A percentile compares a stretch with the other conserved stretches of the same genome.
Conservation (phyloP, 2,888 invertebrate species). For the Calliopum simillimum region DNA sequence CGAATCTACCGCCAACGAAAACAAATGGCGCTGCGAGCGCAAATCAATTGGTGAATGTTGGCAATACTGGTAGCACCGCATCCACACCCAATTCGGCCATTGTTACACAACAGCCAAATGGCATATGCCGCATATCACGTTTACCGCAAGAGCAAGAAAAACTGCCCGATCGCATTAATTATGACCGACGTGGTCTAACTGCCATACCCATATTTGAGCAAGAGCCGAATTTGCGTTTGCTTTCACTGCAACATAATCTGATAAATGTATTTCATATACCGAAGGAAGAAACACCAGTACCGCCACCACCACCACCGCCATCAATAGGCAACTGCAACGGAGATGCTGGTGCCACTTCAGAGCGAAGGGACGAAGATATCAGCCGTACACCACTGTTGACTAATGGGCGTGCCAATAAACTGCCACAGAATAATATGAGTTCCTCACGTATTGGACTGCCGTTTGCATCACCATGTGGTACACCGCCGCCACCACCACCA, state of each 20-base stretch:
- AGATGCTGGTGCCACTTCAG: not conserved
- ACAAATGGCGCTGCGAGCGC: constrained; percentile 42
- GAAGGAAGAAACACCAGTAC: not conserved
- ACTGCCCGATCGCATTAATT: constrained; percentile 88
- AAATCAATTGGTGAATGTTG: constrained; percentile 50
- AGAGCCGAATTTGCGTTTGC: constrained; percentile 82
- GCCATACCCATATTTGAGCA: constrained; percentile 83
- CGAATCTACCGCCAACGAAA: constrained; percentile 50
- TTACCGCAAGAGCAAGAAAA: constrained; percentile 82
- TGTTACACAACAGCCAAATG: constrained; percentile 63
- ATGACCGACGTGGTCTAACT: constrained; percentile 87
- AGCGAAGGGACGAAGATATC: not conserved
- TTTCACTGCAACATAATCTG: constrained; percentile 93
- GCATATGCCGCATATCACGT: constrained; percentile 74
- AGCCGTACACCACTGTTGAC: not conserved
- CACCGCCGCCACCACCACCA: constrained; percentile 21
- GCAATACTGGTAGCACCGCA: constrained; percentile 41
- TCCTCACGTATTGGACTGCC: constrained; percentile 40
- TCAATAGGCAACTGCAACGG: constrained; percentile 1
- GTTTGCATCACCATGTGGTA: constrained; percentile 38
- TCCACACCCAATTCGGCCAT: constrained; percentile 42
- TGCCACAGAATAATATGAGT: constrained; percentile 38
- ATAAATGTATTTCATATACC: constrained; percentile 72
- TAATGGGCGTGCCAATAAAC: too few relatives aligned
- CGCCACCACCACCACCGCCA: not conserved